Percentiles rank a stretch among this genome's conserved stretches.
Conservation (phyloP, 2,113 vertebrate species). For the Tetraodon nigroviridis region DNA sequence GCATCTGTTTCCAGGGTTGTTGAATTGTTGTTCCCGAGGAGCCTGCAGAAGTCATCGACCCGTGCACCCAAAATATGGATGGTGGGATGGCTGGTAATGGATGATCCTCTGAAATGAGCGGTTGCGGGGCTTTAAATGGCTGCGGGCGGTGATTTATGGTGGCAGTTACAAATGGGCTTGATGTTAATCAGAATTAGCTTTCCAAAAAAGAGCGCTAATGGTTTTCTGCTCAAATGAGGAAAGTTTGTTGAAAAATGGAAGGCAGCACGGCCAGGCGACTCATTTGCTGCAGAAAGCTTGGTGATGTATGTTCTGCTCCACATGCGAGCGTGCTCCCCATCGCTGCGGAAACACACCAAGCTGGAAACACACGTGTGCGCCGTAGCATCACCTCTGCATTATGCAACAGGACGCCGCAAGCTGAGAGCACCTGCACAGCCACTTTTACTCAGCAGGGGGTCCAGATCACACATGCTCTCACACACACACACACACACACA, state of each 20-base stretch:
- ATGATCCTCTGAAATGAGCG: constrained; percentile 37
- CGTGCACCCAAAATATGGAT: constrained; percentile 11
- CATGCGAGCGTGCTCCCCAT: no score
- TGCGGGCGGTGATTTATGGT: constrained; percentile 50
- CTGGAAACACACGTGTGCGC: no score
- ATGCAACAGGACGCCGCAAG: constrained; percentile 31
- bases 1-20: not conserved
- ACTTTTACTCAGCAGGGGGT: constrained; percentile 28
- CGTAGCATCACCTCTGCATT: no score
- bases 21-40: constrained; percentile 18
- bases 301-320: no score
- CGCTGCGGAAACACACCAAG: no score
- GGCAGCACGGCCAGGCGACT: not conserved
- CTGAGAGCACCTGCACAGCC: constrained; percentile 30
- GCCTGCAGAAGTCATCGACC: constrained; percentile 4
- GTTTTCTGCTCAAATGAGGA: constrained; percentile 44
- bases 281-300: no score
- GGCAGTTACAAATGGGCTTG: constrained; percentile 54
- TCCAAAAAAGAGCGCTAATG: constrained; percentile 45
- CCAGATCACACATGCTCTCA: constrained; percentile 3
- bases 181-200: constrained; percentile 59
- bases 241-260: constrained; percentile 51
- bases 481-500: constrained; percentile 1
- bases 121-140: constrained; percentile 53
- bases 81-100: constrained; percentile 26